These are phyloP conservation scores for Diarsia mendica DNA, from an alignment of 2,888 invertebrate genomes.

Conservation along the genomic window DNA sequence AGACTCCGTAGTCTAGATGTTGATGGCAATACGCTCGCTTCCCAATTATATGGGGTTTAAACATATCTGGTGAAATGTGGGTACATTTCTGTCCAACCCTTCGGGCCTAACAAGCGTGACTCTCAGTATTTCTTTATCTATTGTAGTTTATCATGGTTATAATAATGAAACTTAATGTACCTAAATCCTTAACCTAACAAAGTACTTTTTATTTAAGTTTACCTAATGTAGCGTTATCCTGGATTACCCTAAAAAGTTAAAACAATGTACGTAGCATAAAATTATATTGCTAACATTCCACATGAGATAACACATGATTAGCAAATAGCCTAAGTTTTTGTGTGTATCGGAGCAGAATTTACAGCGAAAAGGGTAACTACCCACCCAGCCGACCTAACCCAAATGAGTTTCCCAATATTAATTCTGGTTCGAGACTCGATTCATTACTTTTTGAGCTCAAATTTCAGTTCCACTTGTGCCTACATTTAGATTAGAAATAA, in stretches of 20 bases:
- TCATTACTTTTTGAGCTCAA: constrained; percentile 49
- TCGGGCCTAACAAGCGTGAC: too few relatives aligned
- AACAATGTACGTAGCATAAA: constrained; percentile 23
- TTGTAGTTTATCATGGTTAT: too few relatives aligned
- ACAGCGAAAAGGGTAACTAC: constrained; percentile 37
- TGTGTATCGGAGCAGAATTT: constrained; percentile 42
- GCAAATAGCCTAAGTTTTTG: constrained; percentile 54
- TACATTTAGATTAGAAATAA: constrained; percentile 23
- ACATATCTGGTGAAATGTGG: too few relatives aligned
- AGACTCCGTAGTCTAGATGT: too few relatives aligned
- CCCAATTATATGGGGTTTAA: too few relatives aligned
- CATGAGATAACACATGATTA: constrained; percentile 43
- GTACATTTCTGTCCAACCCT: too few relatives aligned
- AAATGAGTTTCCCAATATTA: constrained; percentile 56
- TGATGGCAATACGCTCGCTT: too few relatives aligned
- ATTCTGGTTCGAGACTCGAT: constrained; percentile 47
- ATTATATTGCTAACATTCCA: constrained; percentile 32
- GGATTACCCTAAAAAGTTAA: constrained; percentile 18
- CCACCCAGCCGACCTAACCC: constrained; percentile 14
- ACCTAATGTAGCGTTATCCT: background rate
- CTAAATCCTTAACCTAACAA: too few relatives aligned
- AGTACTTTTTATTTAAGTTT: background rate
- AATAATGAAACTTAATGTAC: too few relatives aligned
- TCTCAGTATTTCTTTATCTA: too few relatives aligned
- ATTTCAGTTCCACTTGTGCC: constrained; percentile 30